Percentiles rank a stretch among this genome's conserved stretches.
These are phyloP conservation scores for Lynx canadensis DNA, from an alignment of 2,113 vertebrate species.

Conservation along the genomic window DNA sequence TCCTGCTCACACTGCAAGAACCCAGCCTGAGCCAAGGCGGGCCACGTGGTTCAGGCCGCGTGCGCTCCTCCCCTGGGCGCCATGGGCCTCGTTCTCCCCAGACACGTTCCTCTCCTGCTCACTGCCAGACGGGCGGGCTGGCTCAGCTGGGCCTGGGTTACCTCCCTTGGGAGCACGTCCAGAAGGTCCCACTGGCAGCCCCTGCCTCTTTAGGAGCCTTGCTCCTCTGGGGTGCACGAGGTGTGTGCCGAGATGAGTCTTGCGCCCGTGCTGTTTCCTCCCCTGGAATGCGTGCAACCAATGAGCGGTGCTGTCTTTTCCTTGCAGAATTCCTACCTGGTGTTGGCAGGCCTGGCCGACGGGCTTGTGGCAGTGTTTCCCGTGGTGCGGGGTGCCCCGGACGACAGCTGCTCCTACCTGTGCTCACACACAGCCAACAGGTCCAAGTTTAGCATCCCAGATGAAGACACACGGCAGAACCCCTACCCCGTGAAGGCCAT, in stretches of 20 bases:
- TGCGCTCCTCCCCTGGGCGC: rapidly evolving
- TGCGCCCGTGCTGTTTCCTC: background rate
- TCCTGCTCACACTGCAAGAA: background rate
- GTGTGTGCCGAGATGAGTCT: rapidly evolving
- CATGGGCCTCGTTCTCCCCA: rapidly evolving
- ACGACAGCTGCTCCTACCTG: constrained; percentile 91
- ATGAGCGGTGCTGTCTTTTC: background rate
- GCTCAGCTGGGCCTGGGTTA: background rate
- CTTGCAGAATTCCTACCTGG: constrained; percentile 87
- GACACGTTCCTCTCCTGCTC: background rate
- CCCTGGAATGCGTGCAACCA: rapidly evolving
- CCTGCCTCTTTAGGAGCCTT: background rate
- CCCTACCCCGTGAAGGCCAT: constrained; percentile 92
- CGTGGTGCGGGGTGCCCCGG: constrained; percentile 88
- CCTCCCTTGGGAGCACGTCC: background rate
- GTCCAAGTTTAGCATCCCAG: constrained; percentile 89
- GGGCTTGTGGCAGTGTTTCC: constrained; percentile 92
- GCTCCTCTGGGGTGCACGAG: rapidly evolving
- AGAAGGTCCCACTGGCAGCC: background rate
- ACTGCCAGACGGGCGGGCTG: rapidly evolving
- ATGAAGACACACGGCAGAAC: constrained; percentile 92
- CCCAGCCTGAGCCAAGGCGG: background rate
- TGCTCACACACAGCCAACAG: constrained; percentile 96
- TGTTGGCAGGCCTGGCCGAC: constrained; percentile 94
- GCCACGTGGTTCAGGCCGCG: rapidly evolving